Percentiles rank a stretch among this genome's conserved stretches.
phyloP scores from a whole-genome alignment of 2,888 invertebrate genomes.

The Mesoligia furuncula region DNA sequence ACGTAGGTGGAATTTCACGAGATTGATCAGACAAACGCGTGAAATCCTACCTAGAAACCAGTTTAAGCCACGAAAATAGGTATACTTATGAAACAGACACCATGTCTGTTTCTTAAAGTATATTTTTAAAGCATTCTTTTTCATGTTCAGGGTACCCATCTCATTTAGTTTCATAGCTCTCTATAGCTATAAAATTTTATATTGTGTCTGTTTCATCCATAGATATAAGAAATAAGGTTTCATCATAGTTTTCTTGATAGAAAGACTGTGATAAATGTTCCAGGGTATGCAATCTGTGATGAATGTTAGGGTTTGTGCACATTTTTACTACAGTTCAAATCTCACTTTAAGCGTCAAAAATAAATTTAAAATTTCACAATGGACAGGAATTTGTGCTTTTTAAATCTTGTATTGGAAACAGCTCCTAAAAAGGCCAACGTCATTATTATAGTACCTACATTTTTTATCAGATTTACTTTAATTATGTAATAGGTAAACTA shows the following conservation, averaged over 20 bases:
- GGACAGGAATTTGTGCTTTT: background rate
- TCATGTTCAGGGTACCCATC: constrained; percentile 6
- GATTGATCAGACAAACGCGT: background rate
- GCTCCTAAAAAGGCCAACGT: background rate
- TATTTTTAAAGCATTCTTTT: constrained; percentile 15
- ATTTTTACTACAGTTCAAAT: background rate
- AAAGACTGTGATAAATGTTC: constrained; percentile 3
- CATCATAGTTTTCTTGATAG: constrained; percentile 13
- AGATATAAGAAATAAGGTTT: too few species aligned
- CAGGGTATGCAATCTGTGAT: constrained; percentile 4
- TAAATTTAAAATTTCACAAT: background rate
- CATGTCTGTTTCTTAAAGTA: background rate
- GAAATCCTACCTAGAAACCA: background rate
- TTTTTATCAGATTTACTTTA: background rate
- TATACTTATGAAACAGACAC: too few species aligned
- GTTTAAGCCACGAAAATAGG: background rate
- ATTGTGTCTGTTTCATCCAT: constrained; percentile 11
- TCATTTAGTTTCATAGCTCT: constrained; percentile 26
- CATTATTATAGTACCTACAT: background rate
- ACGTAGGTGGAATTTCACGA: background rate
- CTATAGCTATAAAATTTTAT: constrained; percentile 11
- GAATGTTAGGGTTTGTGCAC: background rate
- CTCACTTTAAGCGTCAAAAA: background rate
- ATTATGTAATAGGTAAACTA: background rate
- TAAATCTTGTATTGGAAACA: background rate